A percentile compares a stretch with the other conserved stretches of the same genome.
Conservation (phyloP, 1,140 invertebrate species). For the Megathymus violae region DNA sequence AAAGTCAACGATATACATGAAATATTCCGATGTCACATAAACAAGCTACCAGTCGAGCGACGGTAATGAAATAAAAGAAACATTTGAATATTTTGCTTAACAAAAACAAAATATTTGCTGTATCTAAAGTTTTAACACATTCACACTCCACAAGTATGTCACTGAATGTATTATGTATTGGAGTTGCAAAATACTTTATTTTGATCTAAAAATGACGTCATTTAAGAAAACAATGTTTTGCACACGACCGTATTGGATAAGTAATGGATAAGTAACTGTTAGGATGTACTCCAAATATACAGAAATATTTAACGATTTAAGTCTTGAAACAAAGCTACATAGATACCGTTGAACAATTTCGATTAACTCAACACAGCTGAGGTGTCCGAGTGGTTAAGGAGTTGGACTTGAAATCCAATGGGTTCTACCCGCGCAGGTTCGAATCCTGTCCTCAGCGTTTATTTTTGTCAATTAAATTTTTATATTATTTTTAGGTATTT, state of each 20-base stretch:
- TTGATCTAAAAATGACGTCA: neutral
- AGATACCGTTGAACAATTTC: conserved; percentile 20
- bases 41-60: no score
- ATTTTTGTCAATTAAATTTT: conserved; percentile 2
- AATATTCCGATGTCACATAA: no score
- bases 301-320: no score
- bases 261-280: no score
- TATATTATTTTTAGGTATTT: no score
- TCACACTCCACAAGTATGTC: neutral
- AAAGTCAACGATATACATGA: no score
- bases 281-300: no score
- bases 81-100: neutral
- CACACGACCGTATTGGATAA: no score
- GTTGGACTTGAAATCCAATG: conserved; percentile 47
- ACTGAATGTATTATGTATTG: neutral
- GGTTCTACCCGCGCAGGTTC: conserved; percentile 48
- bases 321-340: neutral
- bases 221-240: neutral
- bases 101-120: neutral
- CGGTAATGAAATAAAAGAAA: neutral
- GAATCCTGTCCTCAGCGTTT: conserved; percentile 42
- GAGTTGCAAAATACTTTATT: neutral
- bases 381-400: no score
- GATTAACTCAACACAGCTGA: no score
- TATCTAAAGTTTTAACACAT: no score